These are phyloP conservation scores for Yponomeuta plumbellus DNA, from an alignment of 2,888 invertebrate species.

Conservation along the genomic window DNA sequence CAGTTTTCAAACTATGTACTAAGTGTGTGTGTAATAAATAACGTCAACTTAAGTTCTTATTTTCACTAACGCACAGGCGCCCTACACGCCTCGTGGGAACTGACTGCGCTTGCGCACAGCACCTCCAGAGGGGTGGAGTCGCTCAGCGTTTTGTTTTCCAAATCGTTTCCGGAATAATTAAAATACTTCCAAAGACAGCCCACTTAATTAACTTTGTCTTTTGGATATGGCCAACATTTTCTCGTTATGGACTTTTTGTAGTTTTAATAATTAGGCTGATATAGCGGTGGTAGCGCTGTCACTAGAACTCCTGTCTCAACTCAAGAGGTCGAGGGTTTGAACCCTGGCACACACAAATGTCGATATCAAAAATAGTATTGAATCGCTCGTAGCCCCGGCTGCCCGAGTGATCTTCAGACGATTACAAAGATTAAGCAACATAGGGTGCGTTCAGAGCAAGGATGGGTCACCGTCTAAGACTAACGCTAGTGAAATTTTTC, in stretches of 20 bases:
- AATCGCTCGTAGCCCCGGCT: too few relatives aligned
- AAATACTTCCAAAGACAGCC: conserved; percentile 31
- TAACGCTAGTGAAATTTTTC: too few relatives aligned
- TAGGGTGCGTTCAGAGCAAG: too few relatives aligned
- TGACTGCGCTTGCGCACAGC: conserved; percentile 49
- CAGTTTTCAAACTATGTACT: not conserved
- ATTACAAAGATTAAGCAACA: too few relatives aligned
- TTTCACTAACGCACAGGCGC: conserved; percentile 30
- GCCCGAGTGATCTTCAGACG: too few relatives aligned
- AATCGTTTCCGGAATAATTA: conserved; percentile 69
- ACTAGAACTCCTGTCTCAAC: too few relatives aligned
- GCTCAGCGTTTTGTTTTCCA: conserved; percentile 63
- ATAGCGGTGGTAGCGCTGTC: too few relatives aligned
- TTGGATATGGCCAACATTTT: conserved; percentile 1
- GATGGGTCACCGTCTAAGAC: too few relatives aligned
- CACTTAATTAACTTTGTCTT: conserved; percentile 28
- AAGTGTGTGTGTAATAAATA: not conserved
- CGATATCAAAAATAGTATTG: too few relatives aligned
- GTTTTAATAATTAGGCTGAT: not conserved
- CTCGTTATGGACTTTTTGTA: conserved; percentile 15
- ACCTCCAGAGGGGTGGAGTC: conserved; percentile 54
- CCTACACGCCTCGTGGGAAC: conserved; percentile 60
- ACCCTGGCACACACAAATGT: too few relatives aligned
- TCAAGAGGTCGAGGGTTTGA: too few relatives aligned
- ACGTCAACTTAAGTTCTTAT: not conserved